Evolutionary conservation across 2,797 vertebrate species (phyloP), one percentile per base, ranked within the genome.

Genomic region (Crypturellus tataupa): DNA sequence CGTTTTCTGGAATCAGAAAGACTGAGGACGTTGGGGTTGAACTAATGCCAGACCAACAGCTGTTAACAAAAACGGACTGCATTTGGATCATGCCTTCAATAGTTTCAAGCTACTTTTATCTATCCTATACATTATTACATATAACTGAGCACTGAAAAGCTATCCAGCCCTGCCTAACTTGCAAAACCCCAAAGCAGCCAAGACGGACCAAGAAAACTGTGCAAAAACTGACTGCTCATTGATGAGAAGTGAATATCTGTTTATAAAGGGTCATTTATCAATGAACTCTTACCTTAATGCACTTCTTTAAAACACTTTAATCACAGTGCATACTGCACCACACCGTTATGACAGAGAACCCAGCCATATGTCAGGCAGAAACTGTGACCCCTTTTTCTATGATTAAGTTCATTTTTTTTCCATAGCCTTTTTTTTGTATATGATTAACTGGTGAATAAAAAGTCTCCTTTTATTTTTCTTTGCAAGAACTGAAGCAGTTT

Each of bases 371-470:
- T 92, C 93, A 94, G 44, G 53, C 80, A 76, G 67, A 21, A 95
- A 21, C 73, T 58, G 37, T 89, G 87, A 95, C 91, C 92, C 87
- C 44, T 95, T 94, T 90, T 85, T 67, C 70, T 85, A 35, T 91
- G 89, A 95, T 91, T 94, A 87, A 91, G 87, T 86, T 94, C 59
- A 76, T 85, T 95, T 95, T 92, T 88, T 91, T 84, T 92, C 89
- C 64, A 82, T 80, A 29, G 25, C 33, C 19, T 62, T 17, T 33
- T 31, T 51, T 70, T 70, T 23, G 21, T 55, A 20, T 10, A 14
- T 87, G 80, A 96, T 93, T 96, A 96, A 92, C 85, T 23, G 14
- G 35, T 59, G 95, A 69, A 87, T 84, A 76, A 84, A 93, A 95
- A 75, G 49, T 80, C 8, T 49, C 35, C n/a, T 75, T 84, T 85